Conservation (phyloP, 2,113 vertebrate genomes). For the Phylloscopus trochilus region DNA sequence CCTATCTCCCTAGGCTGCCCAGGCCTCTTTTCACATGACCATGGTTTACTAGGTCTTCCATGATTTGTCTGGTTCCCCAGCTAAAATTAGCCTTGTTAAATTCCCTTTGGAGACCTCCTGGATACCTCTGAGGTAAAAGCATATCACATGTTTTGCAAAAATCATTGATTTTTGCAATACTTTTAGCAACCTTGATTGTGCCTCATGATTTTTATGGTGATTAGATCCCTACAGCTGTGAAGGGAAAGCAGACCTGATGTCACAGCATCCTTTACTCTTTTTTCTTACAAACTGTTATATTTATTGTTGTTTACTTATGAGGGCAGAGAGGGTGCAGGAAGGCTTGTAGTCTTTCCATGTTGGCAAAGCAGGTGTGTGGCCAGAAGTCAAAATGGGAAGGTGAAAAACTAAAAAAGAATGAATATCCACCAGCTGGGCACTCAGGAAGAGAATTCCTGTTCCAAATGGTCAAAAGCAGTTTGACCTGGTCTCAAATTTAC, state of each 20-base stretch:
- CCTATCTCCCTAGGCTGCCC: neutral
- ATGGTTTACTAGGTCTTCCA: neutral
- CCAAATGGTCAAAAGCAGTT: neutral
- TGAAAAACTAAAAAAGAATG: neutral
- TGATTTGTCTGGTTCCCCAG: neutral
- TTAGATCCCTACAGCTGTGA: neutral
- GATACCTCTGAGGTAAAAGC: neutral
- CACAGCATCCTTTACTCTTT: neutral
- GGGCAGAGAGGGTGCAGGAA: neutral
- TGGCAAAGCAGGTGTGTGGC: neutral
- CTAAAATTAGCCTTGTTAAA: neutral
- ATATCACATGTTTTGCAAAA: neutral
- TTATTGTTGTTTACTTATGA: neutral
- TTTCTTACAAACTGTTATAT: neutral
- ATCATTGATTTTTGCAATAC: neutral
- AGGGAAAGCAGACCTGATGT: neutral
- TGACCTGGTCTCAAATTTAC: neutral
- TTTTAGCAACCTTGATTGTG: neutral
- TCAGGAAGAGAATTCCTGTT: neutral
- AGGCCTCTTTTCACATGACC: neutral
- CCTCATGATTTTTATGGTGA: neutral
- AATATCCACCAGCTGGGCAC: neutral
- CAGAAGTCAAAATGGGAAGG: neutral
- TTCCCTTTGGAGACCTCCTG: neutral
- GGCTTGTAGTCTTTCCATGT: neutral